These are phyloP conservation scores for Drosophila equinoxialis DNA, from an alignment of 1,140 invertebrate species.

Conservation along the genomic window DNA sequence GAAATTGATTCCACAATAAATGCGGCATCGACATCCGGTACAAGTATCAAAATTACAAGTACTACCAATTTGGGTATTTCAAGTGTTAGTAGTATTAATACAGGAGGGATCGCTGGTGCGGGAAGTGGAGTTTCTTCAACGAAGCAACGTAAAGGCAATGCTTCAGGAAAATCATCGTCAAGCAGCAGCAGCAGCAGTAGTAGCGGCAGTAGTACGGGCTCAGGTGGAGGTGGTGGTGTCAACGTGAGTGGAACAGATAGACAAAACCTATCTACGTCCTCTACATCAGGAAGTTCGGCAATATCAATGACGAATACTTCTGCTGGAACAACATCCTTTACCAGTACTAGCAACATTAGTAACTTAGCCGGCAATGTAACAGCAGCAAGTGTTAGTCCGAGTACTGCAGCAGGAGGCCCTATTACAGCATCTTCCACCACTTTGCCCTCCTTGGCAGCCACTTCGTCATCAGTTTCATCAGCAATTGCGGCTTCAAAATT, in stretches of 20 bases:
- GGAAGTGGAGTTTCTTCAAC: conserved; percentile 60
- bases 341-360: background rate
- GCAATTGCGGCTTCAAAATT: conserved; percentile 41
- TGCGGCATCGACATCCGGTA: conserved; percentile 70
- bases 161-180: conserved; percentile 61
- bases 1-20: conserved; percentile 83
- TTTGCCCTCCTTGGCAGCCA: background rate
- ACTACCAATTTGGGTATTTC: conserved; percentile 21
- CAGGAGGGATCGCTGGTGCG: conserved; percentile 9
- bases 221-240: background rate
- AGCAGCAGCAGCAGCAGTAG: conserved; percentile 45
- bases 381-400: background rate
- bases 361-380: conserved; percentile 22
- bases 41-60: conserved; percentile 76
- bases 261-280: background rate
- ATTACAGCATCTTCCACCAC: background rate
- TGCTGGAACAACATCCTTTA: background rate
- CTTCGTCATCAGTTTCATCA: conserved; percentile 16
- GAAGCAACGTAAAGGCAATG: conserved; percentile 61
- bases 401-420: background rate
- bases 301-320: conserved; percentile 9
- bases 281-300: background rate
- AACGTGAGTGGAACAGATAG: background rate
- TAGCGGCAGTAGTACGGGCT: conserved; percentile 22
- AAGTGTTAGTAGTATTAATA: conserved; percentile 3